Conservation (phyloP, 2,797 vertebrate species). For the Rhinoraja longicauda region DNA sequence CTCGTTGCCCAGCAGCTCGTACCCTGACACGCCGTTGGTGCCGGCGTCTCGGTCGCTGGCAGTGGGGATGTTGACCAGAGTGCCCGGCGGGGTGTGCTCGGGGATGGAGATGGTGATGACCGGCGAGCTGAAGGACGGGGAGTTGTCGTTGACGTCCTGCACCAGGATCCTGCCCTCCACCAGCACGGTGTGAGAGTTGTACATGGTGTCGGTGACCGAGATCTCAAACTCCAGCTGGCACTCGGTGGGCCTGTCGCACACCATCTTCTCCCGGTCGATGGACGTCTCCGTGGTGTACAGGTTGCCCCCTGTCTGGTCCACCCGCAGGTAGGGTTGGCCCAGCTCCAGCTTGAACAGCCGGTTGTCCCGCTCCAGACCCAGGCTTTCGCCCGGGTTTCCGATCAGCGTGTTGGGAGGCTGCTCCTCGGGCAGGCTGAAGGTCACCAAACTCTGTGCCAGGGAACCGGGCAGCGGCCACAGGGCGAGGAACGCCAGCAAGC, state of each 20-base stretch:
- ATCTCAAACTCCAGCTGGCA: constrained; percentile 94
- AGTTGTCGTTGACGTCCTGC: constrained; percentile 93
- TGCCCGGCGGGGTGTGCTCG: constrained; percentile 82
- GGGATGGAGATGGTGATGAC: constrained; percentile 87
- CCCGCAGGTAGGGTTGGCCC: constrained; percentile 80
- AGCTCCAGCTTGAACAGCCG: constrained; percentile 95
- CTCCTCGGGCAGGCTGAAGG: constrained; percentile 66
- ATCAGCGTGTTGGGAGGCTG: constrained; percentile 89
- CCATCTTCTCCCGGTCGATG: constrained; percentile 83
- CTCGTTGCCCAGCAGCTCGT: constrained; percentile 73
- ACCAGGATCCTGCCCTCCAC: constrained; percentile 93
- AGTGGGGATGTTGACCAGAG: constrained; percentile 79
- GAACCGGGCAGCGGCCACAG: constrained; percentile 41
- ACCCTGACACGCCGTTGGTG: constrained; percentile 79
- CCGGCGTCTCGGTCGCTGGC: constrained; percentile 83
- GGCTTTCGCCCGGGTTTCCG: constrained; percentile 83
- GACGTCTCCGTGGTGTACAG: constrained; percentile 92
- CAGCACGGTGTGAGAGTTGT: constrained; percentile 72
- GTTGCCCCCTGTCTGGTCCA: constrained; percentile 89
- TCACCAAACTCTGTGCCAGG: constrained; percentile 33
- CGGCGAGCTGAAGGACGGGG: constrained; percentile 86
- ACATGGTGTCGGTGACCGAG: constrained; percentile 85
- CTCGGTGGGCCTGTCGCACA: constrained; percentile 78
- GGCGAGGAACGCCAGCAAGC: background rate
- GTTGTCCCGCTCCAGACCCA: constrained; percentile 80